Percentiles rank a stretch among this genome's conserved stretches.
These are phyloP conservation scores for Rostratula benghalensis DNA, from an alignment of 2,113 vertebrate species.

Conservation along the genomic window DNA sequence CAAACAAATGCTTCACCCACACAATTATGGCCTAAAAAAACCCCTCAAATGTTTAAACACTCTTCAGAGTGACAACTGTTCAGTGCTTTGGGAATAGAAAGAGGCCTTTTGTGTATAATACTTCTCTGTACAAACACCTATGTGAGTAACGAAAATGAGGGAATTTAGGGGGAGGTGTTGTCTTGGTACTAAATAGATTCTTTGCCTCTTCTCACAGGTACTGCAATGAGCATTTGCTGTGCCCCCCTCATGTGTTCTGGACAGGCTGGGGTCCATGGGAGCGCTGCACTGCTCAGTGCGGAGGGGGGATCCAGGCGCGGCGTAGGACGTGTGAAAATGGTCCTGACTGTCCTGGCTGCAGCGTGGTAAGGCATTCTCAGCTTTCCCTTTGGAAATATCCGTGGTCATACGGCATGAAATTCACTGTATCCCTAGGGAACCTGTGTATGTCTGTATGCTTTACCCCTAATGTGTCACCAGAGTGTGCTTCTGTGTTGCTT, in stretches of 20 bases:
- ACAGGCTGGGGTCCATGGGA: constrained; percentile 96
- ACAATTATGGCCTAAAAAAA: background rate
- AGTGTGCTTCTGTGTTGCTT: background rate
- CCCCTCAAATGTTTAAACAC: background rate
- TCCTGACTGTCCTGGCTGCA: constrained; percentile 92
- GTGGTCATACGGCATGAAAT: background rate
- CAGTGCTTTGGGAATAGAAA: background rate
- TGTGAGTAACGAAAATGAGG: background rate
- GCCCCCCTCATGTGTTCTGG: constrained; percentile 94
- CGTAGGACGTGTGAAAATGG: constrained; percentile 93
- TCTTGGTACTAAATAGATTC: background rate
- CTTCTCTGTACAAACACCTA: background rate
- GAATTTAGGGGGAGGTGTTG: background rate
- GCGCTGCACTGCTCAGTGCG: constrained; percentile 91
- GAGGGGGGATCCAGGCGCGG: constrained; percentile 93
- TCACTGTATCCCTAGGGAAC: background rate
- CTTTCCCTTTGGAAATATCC: background rate
- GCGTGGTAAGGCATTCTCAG: constrained; percentile 75
- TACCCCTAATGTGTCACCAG: background rate
- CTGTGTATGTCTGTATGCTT: background rate
- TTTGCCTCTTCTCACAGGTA: constrained; percentile 79
- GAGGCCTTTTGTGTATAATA: background rate
- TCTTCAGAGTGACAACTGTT: background rate
- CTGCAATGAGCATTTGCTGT: constrained; percentile 95
- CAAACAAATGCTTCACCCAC: background rate